Base-by-base conservation (phyloP, 2,888 invertebrate species). In the Aelia acuminata region DNA sequence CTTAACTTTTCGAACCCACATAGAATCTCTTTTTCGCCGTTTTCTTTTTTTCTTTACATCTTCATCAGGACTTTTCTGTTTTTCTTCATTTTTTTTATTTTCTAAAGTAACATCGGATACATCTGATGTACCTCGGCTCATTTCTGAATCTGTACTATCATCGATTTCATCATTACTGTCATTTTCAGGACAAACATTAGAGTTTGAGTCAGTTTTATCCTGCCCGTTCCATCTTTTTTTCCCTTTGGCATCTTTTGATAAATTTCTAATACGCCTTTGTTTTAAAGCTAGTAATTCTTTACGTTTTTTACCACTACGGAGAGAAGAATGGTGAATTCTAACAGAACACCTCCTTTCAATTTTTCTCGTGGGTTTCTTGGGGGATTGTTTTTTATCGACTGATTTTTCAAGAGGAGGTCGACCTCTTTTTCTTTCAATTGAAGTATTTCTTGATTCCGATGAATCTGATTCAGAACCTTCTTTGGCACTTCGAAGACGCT, bases 11-110 rank as follows among this genome's bases (percentile, higher is more conserved):
- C 84, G 63, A 47, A 89, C 89, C 88, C 89, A 89, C 88, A 90
- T 88, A 10, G 90, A 89, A 84, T 87, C 87, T 35, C 89, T 87
- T 84, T 89, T 89, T 35, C 88, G 80, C 75, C 89, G 89, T 50
- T 63, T 88, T n/a, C 87, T 84, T 84, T 85, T 89, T 57, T 89
- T 89, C 63, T 88, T 89, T 11, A 86, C 84, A 31, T 84, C 88
- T 53, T 84, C 70, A 11, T 87, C 87, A 47, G 53, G 70, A 47
- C 43, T 48, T 87, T 87, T 75, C 63, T 20, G 47, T 43, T 53
- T 53, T 26, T 75, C 87, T 75, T 80, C 49, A 48, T 26, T 47
- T 7, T 26, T 26, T 49, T 84, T 84, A 20, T n/a, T 48, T 43
- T 47, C 39, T 80, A 31, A 22, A 35, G 7, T 50, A 47, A 47